Base-by-base conservation (phyloP, 2,797 vertebrate genomes). In the Lutjanus argentimaculatus region DNA sequence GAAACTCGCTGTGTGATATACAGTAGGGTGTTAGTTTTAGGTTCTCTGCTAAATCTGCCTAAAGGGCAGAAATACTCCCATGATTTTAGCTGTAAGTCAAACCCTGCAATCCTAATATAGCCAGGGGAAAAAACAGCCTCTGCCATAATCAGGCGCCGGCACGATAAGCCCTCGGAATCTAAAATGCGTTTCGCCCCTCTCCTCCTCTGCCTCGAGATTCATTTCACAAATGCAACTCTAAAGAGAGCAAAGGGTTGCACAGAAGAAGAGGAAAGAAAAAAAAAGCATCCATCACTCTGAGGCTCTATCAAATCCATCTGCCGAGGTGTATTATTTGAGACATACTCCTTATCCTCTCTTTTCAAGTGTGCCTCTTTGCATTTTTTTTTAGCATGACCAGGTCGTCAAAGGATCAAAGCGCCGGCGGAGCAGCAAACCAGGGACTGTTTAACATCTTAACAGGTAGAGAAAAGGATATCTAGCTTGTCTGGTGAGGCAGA, bases 21-120 rank as follows among this genome's bases (percentile, higher is more conserved):
- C 30, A 36, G 30, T 36, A 77, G 14, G 83, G 83, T 86, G 85
- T 91, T 85, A 85, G 83, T 82, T 89, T 86, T 76, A 87, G 85
- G 80, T 87, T 87, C 81, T 86, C 77, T 57, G 80, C 83, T 93
- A 88, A 93, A 91, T 93, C 91, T 93, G 87, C 90, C 92, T 88
- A 84, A 88, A 90, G 91, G 91, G 83, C 87, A 89, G 53, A 88
- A 82, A 86, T 74, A 40, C 85, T 68, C 56, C 56, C 36, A 46
- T 67, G 83, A 82, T 87, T 91, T 84, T 58, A 67, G 84, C 91
- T 86, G 74, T 22, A 84, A 91, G 88, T 87, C 83, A 83, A 85
- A 85, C 77, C 77, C 81, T 63, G 82, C 87, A 81, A 85, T 90
- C 82, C 85, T 73, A 77, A 85, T 75, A 76, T 81, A 85, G 84